Base-by-base conservation (phyloP, 2,113 vertebrate species). In the Antennarius striatus region DNA sequence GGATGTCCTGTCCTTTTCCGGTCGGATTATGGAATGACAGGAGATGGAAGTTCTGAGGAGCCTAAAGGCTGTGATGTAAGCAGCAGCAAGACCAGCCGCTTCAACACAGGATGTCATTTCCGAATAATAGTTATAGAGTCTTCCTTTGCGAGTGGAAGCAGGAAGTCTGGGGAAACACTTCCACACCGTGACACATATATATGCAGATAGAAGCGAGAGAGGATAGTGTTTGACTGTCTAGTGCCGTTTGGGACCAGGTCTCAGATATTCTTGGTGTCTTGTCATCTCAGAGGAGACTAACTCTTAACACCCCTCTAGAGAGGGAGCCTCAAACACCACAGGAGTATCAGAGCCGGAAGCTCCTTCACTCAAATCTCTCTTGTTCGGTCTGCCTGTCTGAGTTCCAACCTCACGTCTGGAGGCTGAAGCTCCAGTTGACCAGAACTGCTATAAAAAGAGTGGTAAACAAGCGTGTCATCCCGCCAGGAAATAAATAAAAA, bases 201-300 rank as follows among this genome's bases (percentile, higher is more conserved):
- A 16, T 62, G 46, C 17, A 54, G 14, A 66, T 56, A 45, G 52
- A 30, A 12, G 47, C 53, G 43, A 63, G 46, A 73, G 39, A 13
- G 50, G 56, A 47, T 36, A 42, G 53, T 73, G 77, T 77, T 80
- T 68, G 84, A 82, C 78, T 71, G 73, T 72, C 77, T 81, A 78
- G 65, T 58, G 71, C 69, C 82, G 43, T 63, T 53, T 77, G 82
- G 66, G 82, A 82, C 50, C 57, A 69, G 63, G 40, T 82, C 73
- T 88, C 76, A 73, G 62, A 81, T 80, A 73, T 75, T 74, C 81
- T 72, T 61, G 53, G 66, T 55, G 22, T 22, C 22, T 68, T 82
- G 71, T 69, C 32, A 62, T 87, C 87, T 90, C 85, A 58, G 69
- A 77, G 79, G 78, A 61, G 85, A 81, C 63, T 71, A 63, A 84